Conservation (phyloP, 1,140 invertebrate genomes). For the Diabrotica virgifera region DNA sequence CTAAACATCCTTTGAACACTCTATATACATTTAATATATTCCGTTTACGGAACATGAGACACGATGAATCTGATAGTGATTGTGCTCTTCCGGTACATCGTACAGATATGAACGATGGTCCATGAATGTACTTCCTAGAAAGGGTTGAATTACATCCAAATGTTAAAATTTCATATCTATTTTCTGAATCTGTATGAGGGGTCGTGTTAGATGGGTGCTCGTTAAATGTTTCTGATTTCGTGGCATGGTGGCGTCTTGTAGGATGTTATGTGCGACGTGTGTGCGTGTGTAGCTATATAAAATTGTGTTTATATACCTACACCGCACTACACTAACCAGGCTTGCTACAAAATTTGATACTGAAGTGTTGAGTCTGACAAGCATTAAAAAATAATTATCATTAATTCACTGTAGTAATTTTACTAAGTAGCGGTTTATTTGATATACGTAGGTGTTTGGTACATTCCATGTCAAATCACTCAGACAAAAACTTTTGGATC, state of each 20-base stretch:
- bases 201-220: background rate
- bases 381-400: no score
- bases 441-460: no score
- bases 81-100: background rate
- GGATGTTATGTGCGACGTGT: no score
- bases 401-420: no score
- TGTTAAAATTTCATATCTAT: slow-evolving; percentile 1
- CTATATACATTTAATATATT: background rate
- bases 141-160: background rate
- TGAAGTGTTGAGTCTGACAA: no score
- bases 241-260: background rate
- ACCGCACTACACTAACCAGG: no score
- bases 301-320: no score
- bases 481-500: no score
- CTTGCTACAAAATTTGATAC: no score
- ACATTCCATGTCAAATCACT: no score
- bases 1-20: background rate
- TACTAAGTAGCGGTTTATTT: no score
- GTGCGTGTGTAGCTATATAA: no score
- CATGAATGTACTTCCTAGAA: background rate
- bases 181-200: background rate
- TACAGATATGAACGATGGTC: background rate
- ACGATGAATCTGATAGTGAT: background rate
- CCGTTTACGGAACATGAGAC: background rate
- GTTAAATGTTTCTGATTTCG: background rate